Conservation (phyloP, 2,888 invertebrate species). For the Dyspetes luteomarginatus region DNA sequence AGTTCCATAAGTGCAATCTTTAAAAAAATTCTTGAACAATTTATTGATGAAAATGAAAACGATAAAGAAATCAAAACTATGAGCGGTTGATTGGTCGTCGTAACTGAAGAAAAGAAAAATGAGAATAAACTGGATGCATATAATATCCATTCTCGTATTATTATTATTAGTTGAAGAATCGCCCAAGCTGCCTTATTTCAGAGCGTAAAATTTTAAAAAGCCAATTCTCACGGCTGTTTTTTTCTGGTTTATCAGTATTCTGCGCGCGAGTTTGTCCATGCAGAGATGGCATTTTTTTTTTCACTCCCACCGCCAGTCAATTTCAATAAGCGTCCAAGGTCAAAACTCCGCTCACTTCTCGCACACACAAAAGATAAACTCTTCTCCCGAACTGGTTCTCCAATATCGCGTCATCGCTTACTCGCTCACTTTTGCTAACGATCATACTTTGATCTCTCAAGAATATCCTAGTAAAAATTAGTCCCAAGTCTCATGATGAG, state of each 20-base stretch:
- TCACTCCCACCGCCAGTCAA: constrained; percentile 30
- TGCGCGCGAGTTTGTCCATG: not conserved
- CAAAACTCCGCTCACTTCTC: constrained; percentile 20
- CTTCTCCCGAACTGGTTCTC: constrained; percentile 4
- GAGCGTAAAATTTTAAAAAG: not conserved
- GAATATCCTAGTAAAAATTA: constrained; percentile 10
- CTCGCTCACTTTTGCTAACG: constrained; percentile 10
- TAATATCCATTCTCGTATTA: not conserved
- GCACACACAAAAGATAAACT: constrained; percentile 42
- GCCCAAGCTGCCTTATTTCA: not conserved
- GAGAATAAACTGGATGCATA: too few relatives aligned
- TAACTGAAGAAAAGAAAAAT: too few relatives aligned
- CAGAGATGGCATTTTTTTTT: constrained; percentile 4
- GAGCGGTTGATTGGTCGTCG: too few relatives aligned
- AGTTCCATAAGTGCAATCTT: too few relatives aligned
- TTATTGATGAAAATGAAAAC: too few relatives aligned
- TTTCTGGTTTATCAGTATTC: constrained; percentile 21
- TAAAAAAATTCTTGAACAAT: too few relatives aligned
- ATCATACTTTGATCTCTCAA: constrained; percentile 27
- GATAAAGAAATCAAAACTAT: too few relatives aligned
- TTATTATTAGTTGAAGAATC: not conserved
- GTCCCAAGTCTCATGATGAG: not conserved
- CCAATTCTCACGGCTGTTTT: not conserved
- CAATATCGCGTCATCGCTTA: constrained; percentile 14
- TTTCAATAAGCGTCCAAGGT: constrained; percentile 43